These are phyloP conservation scores for Heliangelus exortis DNA, from an alignment of 2,797 vertebrate species.

Conservation along the genomic window DNA sequence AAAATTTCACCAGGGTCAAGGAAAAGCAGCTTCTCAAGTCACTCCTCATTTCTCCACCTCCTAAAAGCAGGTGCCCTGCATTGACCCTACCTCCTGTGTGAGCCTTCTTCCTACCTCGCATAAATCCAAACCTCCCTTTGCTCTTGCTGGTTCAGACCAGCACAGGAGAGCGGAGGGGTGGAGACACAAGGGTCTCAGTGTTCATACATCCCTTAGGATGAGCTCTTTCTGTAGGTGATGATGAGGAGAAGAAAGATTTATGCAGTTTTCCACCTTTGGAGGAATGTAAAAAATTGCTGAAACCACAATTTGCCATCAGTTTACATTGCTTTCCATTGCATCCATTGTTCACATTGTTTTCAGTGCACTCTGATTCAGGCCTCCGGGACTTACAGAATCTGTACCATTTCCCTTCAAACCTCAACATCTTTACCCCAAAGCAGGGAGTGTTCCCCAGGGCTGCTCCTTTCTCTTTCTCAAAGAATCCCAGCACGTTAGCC, in stretches of 20 bases:
- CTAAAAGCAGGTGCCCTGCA: neutral
- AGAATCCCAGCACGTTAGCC: constrained; percentile 39
- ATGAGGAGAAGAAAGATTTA: neutral
- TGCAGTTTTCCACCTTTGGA: neutral
- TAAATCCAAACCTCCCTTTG: neutral
- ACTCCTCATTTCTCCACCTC: neutral
- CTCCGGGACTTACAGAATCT: neutral
- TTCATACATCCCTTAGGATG: neutral
- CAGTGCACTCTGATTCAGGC: neutral
- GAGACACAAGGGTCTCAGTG: neutral
- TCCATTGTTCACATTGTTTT: neutral
- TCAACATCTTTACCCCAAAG: neutral
- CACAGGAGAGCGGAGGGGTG: neutral
- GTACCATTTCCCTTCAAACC: neutral
- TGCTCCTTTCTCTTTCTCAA: constrained; percentile 25
- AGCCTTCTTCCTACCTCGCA: neutral
- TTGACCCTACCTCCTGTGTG: neutral
- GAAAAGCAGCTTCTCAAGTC: constrained; percentile 5
- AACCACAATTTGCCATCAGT: neutral
- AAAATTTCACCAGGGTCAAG: neutral
- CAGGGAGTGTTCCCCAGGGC: neutral
- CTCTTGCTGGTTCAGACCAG: neutral
- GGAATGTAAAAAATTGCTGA: neutral
- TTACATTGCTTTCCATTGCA: neutral
- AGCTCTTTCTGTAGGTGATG: neutral